A percentile compares a stretch with the other conserved stretches of the same genome.
These are phyloP conservation scores for Dipodomys spectabilis DNA, from an alignment of 2,113 vertebrate species.

Conservation along the genomic window DNA sequence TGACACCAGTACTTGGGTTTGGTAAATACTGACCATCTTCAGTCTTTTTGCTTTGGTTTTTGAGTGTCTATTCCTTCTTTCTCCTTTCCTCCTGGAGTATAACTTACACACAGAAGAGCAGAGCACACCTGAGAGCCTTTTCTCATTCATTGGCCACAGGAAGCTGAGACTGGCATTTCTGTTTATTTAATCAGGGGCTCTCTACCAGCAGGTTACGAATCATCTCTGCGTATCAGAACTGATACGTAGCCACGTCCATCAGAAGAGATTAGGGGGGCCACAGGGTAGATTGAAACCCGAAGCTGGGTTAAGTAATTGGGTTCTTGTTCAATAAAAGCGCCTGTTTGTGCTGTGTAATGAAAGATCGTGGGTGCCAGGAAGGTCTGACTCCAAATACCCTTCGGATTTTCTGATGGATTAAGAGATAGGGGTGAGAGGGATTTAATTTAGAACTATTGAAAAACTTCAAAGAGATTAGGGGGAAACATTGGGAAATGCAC, in stretches of 20 bases:
- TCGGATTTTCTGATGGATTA: constrained; percentile 87
- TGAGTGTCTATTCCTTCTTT: constrained; percentile 53
- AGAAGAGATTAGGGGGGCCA: constrained; percentile 94
- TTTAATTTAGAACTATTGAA: constrained; percentile 89
- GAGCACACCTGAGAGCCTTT: constrained; percentile 79
- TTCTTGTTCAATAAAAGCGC: constrained; percentile 95
- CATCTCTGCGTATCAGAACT: constrained; percentile 86
- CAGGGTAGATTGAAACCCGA: constrained; percentile 90
- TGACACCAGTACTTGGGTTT: neutral
- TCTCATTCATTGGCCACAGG: constrained; percentile 92
- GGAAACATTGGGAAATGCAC: constrained; percentile 79
- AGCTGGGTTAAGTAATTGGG: constrained; percentile 96
- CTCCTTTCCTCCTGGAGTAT: constrained; percentile 57
- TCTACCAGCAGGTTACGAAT: constrained; percentile 89
- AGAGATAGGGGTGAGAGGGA: constrained; percentile 86
- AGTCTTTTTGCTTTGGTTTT: neutral
- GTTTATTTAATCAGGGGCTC: constrained; percentile 94
- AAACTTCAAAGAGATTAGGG: constrained; percentile 88
- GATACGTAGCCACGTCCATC: constrained; percentile 88
- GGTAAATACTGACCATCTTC: neutral
- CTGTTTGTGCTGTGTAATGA: constrained; percentile 89
- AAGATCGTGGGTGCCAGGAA: constrained; percentile 86
- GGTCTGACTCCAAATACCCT: constrained; percentile 89
- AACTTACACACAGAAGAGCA: constrained; percentile 67
- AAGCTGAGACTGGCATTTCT: constrained; percentile 91